Evolutionary conservation across 1,140 invertebrate genomes (phyloP).

Genomic region (Vanessa tameamea): DNA sequence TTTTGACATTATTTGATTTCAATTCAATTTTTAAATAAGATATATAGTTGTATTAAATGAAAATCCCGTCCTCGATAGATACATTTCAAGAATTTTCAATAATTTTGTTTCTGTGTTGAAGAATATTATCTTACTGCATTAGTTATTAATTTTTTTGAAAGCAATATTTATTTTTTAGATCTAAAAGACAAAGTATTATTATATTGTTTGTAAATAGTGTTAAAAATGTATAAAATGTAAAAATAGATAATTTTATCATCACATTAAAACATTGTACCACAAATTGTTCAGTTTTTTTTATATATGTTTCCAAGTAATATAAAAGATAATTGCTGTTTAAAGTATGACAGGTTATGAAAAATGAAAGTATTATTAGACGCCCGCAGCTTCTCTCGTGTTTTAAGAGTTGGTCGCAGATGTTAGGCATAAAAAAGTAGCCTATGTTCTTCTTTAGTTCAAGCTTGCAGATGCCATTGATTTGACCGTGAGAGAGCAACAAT

Average conservation of each 20-base stretch:
- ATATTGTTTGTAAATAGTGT: conserved; percentile 43
- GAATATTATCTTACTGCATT: conserved; percentile 24
- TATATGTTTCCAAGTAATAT: not conserved
- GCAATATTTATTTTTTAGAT: conserved; percentile 44
- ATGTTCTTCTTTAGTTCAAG: too few species aligned
- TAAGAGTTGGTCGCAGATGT: too few species aligned
- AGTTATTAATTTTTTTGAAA: conserved; percentile 37
- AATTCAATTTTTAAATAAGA: conserved; percentile 17
- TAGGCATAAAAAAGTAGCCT: too few species aligned
- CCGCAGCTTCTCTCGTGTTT: too few species aligned
- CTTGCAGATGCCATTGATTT: too few species aligned
- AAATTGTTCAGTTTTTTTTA: conserved; percentile 19
- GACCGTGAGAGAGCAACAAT: too few species aligned
- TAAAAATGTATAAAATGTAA: conserved; percentile 50
- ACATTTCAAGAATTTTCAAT: not conserved
- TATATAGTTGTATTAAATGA: conserved; percentile 8
- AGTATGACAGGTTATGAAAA: too few species aligned
- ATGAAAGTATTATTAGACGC: too few species aligned
- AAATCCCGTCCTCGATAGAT: conserved; percentile 32
- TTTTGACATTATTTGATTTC: conserved; percentile 9
- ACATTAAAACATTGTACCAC: conserved; percentile 36
- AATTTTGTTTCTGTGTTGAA: conserved; percentile 27
- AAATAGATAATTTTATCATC: conserved; percentile 42
- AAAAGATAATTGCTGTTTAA: too few species aligned
- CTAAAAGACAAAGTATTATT: conserved; percentile 37